Evolutionary conservation across 2,797 vertebrate species (phyloP), one percentile per base, ranked within the genome.

Genomic region (Etheostoma nigrum): DNA sequence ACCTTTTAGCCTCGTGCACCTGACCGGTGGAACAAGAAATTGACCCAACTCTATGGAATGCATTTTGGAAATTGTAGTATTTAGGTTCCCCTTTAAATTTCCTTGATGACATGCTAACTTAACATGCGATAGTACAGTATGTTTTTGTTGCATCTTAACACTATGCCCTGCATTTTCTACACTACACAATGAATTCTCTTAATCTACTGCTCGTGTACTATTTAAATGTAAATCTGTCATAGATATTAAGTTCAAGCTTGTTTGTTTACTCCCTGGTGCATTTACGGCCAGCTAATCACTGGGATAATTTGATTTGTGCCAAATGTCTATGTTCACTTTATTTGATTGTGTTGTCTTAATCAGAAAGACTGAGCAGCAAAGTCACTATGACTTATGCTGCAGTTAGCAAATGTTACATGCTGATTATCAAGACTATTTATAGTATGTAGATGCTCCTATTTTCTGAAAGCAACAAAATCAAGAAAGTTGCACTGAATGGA

Each of bases 241-340:
- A 4, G 19, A 61, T 72, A 58, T 74, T 63, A 55, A 74, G 67
- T 60, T 16, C 0, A 33, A 58, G 51, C 51, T 27, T 36, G 60
- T 82, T 84, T 82, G 74, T 79, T 72, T 66, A 51, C 62, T 76
- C 62, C 70, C 58, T n/a, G 42, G 16, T 14, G 55, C 61, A 71
- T 51, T 45, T 33, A 49, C 6, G 57, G 77, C 76, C 81, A 76
- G 60, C 52, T 82, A 72, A 87, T 81, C 79, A 76, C 64, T 12
- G 3, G 52, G 67, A 74, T 74, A 74, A 78, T 83, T 74, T 74
- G 63, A 82, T 83, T 82, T 72, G 61, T 61, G 44, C 57, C 47
- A 64, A 59, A 78, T 3, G 25, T 77, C 58, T 52, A 11, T 58
- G 71, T 75, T 77, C 48, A 62, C 68, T 68, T 72, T 68, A 79